Evolutionary conservation across 1,140 invertebrate genomes (phyloP), one percentile per base, ranked within the genome.

Genomic region (Euglossa dilemma): DNA sequence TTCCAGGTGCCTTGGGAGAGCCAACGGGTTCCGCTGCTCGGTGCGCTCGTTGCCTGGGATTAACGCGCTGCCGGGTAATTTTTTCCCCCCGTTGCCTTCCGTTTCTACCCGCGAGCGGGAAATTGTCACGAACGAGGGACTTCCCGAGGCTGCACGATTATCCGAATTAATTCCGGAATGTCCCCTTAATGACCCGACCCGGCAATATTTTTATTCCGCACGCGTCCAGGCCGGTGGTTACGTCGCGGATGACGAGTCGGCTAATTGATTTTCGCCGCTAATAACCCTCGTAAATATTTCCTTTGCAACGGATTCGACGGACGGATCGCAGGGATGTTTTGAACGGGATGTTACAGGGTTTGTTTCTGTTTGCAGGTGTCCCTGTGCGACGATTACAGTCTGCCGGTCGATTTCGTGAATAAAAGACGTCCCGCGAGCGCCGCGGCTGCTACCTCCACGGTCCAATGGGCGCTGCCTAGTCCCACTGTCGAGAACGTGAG

Each of bases 351-450:
- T 36, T n/a, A 63, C 14, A 16, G 9, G 8, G 20, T 8, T 63
- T 70, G 11, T 79, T 81, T 91, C 4, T 80, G 25, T n/a, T 96
- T 96, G 11, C 95, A 97, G 97, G 95, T 97, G 83, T 96, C 96
- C 67, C 94, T 97, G 82, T 97, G 97, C 92, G 97, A 97, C 89
- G 97, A 97, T 91, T 97, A 97, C 93, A 97, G 96, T 94, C 94
- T 97, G 72, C 97, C 97, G 43, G 96, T 97, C 83, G 97, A 97
- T 91, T 97, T 97, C 93, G 96, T 97, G 83, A 96, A 95, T 83
- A 95, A 96, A 91, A 95, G 95, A 93, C 94, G 96, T 91, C 95
- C 95, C 78, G 95, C 95, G 84, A 96, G 95, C 91, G 95, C 95
- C 77, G 93, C 94, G 43, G 95, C 95, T 89, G 92, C 95, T 74